Evolutionary conservation across 2,113 vertebrate genomes (phyloP).

Genomic region (Oreochromis niloticus): DNA sequence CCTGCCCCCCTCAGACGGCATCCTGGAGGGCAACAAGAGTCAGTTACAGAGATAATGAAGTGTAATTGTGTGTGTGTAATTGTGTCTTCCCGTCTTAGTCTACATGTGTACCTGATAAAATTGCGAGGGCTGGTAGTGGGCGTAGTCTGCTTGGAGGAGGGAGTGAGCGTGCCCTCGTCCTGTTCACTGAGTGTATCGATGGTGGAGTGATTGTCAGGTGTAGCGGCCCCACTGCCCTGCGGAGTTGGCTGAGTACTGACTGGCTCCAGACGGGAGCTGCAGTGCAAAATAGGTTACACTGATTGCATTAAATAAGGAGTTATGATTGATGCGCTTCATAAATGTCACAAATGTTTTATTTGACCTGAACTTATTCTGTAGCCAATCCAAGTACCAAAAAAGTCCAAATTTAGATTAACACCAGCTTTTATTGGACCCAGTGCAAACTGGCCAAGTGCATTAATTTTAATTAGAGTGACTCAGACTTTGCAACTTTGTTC

Average conservation of each 20-base stretch:
- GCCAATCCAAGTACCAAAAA: background rate
- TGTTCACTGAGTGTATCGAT: conserved; percentile 94
- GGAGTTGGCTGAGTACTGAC: conserved; percentile 80
- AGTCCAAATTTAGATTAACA: background rate
- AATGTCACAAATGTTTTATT: background rate
- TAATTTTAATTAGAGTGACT: background rate
- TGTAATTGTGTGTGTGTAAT: background rate
- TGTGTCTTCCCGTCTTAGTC: background rate
- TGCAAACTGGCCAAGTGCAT: background rate
- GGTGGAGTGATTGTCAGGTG: conserved; percentile 86
- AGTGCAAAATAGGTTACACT: background rate
- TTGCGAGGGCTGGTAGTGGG: conserved; percentile 84
- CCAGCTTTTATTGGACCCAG: background rate
- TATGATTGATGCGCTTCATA: background rate
- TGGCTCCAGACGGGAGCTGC: conserved; percentile 88
- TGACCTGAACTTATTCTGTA: background rate
- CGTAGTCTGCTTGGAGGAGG: conserved; percentile 88
- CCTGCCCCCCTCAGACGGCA: conserved; percentile 75
- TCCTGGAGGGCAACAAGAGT: conserved; percentile 37
- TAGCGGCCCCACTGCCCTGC: conserved; percentile 81
- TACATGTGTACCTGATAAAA: conserved; percentile 75
- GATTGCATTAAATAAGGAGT: background rate
- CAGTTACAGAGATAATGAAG: background rate
- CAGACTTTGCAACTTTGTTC: background rate
- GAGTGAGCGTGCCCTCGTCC: conserved; percentile 92